Evolutionary conservation across 1,140 invertebrate genomes (phyloP), one percentile per base, ranked within the genome.

Genomic region (Eriosoma lanigerum): DNA sequence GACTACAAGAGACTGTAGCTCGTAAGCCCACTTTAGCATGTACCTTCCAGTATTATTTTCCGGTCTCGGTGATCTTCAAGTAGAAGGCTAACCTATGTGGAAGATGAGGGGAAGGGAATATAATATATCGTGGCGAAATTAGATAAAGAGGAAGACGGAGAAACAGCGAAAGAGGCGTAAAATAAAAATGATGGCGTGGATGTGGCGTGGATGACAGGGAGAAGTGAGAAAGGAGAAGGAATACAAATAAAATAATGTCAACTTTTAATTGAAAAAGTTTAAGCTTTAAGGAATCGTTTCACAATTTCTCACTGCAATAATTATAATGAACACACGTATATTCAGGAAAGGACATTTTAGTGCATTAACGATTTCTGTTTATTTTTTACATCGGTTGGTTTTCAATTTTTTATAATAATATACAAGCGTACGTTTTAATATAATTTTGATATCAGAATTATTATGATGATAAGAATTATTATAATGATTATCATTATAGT

Each of bases 181-280:
- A 68, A 50, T 50, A 50, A 44, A 26, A 15, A 19, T 1, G 50
- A 17, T 19, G 50, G 50, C 50, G 15, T 38, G 48, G 10, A 12
- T 1, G 52, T 17, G 19, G 32, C 17, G 38, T n/a, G 32, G 62
- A 2, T 2, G 17, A 8, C 10, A 8, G 12, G 13, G 9, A 68
- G 19, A 4, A 19, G 48, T 19, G 38, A n/a, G 24, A 21, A 21
- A 46, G 44, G 12, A 29, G 32, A 48, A 32, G 9, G 38, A 19
- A 62, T 44, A 19, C 46, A 78, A 46, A 78, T 48, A 78, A 58
- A 62, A 78, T 62, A 26, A 78, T 29, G 75, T 78, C 56, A 60
- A 78, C 56, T 78, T 78, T 78, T 78, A 78, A 78, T 78, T 78
- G 75, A 78, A 78, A 78, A 78, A 78, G 56, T 78, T 76, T 78